Conservation (phyloP, 2,888 invertebrate species). For the Caenorhabditis plicata region DNA sequence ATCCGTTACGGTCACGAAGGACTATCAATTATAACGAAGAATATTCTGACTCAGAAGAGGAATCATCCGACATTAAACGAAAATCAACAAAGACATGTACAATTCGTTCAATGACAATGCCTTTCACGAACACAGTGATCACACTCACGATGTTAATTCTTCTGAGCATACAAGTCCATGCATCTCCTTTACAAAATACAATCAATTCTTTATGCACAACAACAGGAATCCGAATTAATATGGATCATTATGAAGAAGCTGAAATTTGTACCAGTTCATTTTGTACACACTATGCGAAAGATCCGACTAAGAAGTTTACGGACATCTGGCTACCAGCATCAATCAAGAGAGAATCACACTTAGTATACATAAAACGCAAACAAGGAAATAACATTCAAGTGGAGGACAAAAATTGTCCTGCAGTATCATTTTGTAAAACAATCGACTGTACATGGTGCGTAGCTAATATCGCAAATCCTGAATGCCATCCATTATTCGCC, state of each 20-base stretch:
- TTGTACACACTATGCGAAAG: not conserved
- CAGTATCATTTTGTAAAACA: constrained; percentile 1
- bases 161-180: no score
- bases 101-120: no score
- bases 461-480: constrained; percentile 6
- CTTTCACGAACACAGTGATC: no score
- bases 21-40: not conserved
- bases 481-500: constrained; percentile 10
- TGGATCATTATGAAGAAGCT: not conserved
- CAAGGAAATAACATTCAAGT: not conserved
- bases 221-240: not conserved
- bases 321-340: constrained; percentile 4
- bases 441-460: constrained; percentile 11
- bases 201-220: no score
- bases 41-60: no score
- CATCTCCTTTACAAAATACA: no score
- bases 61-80: no score
- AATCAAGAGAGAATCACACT: not conserved
- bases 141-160: no score
- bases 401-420: no score
- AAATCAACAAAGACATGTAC: no score
- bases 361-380: not conserved
- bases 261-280: constrained; percentile 4
- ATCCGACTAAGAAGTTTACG: constrained; percentile 1
- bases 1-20: not conserved